Base-by-base conservation (phyloP, 1,140 invertebrate genomes). In the Chironomus striatipennis region DNA sequence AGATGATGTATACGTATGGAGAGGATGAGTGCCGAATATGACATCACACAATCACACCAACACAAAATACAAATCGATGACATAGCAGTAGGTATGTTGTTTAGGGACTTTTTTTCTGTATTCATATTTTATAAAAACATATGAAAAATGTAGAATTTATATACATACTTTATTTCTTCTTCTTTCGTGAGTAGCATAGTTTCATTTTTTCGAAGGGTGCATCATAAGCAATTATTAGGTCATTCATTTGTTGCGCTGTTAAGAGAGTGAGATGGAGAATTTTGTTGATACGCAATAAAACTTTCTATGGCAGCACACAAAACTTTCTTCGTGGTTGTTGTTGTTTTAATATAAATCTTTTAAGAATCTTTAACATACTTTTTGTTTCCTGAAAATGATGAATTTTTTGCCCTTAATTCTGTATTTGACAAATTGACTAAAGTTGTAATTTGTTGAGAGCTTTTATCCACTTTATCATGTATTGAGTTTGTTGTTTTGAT, bases 141-240 rank as follows among this genome's bases (percentile, higher is more conserved):
- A n/a, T n/a, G n/a, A 57, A 12, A 57, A 57, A 57, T n/a, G n/a
- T 12, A n/a, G 43, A 57, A 12, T 57, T 57, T 34, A 34, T 34
- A 5, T 34, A 34, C 24, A 34, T 34, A 34, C 24, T 34, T 34
- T 57, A 12, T 5, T 57, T 12, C 47, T 57, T 15, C 24, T 34
- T 34, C 24, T 34, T 34, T 1, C 5, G 5, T 34, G 24, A 34
- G 5, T 34, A 34, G 24, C 24, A 57, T 57, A 57, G 47, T 57
- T 34, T 34, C 24, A n/a, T n/a, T n/a, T n/a, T n/a, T n/a, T 15
- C n/a, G 47, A 70, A 17, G 65, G 65, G 65, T 70, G 65, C 65
- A 70, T 70, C 20, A 70, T 20, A 70, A 70, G 65, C 65, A 70
- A 70, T 18, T 70, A 70, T 70, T 70, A 70, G 65, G 65, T 70